Evolutionary conservation across 2,888 invertebrate genomes (phyloP), one percentile per base, ranked within the genome.

Genomic region (Nebria brevicollis): DNA sequence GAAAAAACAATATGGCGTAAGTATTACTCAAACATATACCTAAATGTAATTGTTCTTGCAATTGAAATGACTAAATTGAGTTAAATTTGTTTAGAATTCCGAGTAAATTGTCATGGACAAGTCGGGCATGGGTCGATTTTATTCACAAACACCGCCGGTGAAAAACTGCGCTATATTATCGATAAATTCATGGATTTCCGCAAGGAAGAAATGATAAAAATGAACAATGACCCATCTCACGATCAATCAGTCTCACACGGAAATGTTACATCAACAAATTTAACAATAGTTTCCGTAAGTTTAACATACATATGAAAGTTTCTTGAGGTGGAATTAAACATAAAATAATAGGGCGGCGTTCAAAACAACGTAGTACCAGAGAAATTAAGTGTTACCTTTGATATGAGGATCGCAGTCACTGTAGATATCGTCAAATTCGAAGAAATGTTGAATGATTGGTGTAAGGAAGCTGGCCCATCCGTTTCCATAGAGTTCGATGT

Each of bases 321-420:
- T 34, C 34, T 34, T 1, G 5, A 34, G 34, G 34, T 5, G 34
- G 34, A 54, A 11, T 54, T 54, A 54, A 54, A 13, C 8, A 0
- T 54, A 11, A 54, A 8, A 13, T 25, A 11, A 75, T 25, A 93
- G 92, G 98, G 98, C 82, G 98, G 98, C 6, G 93, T 97, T 0
- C 98, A 98, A 90, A 92, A 93, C 2, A 98, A 98, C 89, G 97
- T 98, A 0, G 93, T 98, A 26, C 98, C 98, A 0, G 94, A 95
- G 70, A 93, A 95, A 86, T 89, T 98, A 83, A 91, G 91, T 0
- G 94, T 93, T 0, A 92, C 94, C 82, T 94, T 96, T 87, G 96
- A 95, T 87, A 90, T 94, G 78, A 92, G 97, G 74, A 88, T 96
- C 42, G 93, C 94, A 0, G 91, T 93, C 0, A 91, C 91, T 1